These are phyloP conservation scores for Montipora sp. DNA, from an alignment of 64 coral and sea anemone species.

Conservation along the genomic window DNA sequence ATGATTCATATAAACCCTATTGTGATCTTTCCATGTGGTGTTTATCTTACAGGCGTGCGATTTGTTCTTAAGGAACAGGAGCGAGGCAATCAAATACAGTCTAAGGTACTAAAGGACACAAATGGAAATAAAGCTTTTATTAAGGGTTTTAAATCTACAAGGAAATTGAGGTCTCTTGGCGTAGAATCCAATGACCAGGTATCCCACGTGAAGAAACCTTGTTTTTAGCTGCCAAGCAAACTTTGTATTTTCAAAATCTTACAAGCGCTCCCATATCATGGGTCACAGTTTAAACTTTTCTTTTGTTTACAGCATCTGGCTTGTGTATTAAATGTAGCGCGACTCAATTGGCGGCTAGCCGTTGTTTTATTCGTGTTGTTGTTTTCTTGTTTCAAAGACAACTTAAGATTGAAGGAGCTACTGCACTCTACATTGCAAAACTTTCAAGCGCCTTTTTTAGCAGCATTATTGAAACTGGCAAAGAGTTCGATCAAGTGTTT, in stretches of 20 bases:
- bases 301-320: no score
- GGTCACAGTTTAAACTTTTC: no score
- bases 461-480: conserved; percentile 91
- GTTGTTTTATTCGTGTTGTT: background rate
- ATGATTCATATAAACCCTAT: background rate
- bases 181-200: background rate
- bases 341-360: background rate
- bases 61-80: conserved; percentile 94
- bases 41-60: conserved; percentile 79
- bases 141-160: background rate
- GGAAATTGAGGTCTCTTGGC: background rate
- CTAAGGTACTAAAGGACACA: conserved; percentile 53
- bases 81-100: conserved; percentile 97
- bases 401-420: conserved; percentile 97
- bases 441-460: conserved; percentile 95
- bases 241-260: no score
- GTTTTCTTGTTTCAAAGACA: conserved; percentile 62
- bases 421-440: conserved; percentile 91
- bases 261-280: no score
- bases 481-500: conserved; percentile 91
- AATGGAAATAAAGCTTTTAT: background rate
- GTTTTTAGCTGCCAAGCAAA: no score
- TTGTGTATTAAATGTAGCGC: no score
- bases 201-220: background rate
- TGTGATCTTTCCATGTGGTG: background rate